phyloP scores from a whole-genome alignment of 2,797 vertebrate genomes.

The Cossypha caffra region DNA sequence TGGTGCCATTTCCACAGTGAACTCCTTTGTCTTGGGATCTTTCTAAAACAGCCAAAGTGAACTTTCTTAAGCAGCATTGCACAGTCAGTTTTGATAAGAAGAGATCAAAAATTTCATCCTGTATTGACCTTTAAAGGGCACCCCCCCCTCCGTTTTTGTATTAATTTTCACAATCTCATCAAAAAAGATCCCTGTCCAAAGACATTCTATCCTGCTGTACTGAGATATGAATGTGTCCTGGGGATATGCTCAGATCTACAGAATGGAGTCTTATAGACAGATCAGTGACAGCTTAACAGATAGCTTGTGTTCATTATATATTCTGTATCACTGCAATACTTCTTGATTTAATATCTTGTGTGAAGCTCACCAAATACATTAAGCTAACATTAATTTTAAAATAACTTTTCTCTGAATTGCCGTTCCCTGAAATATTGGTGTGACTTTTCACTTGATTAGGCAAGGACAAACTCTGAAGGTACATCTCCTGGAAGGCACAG shows the following conservation, averaged over 20 bases:
- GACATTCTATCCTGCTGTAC: not conserved
- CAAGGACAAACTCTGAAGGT: not conserved
- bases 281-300: not conserved
- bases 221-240: not conserved
- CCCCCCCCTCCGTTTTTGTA: fast-evolving
- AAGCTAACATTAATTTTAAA: not conserved
- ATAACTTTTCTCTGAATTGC: not conserved
- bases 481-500: not conserved
- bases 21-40: not conserved
- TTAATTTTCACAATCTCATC: not conserved
- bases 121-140: not conserved
- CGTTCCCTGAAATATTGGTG: not conserved
- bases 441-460: not conserved
- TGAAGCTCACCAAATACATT: not conserved
- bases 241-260: not conserved
- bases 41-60: not conserved
- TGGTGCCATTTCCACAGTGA: not conserved
- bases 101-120: not conserved
- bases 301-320: not conserved
- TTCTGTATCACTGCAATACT: not conserved
- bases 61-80: not conserved
- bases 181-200: not conserved
- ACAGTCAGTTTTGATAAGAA: not conserved
- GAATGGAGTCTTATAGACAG: not conserved
- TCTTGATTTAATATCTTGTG: not conserved